Evolutionary conservation across 2,797 vertebrate genomes (phyloP), one percentile per base, ranked within the genome.

Genomic region (Mormyrus proboscirostris): DNA sequence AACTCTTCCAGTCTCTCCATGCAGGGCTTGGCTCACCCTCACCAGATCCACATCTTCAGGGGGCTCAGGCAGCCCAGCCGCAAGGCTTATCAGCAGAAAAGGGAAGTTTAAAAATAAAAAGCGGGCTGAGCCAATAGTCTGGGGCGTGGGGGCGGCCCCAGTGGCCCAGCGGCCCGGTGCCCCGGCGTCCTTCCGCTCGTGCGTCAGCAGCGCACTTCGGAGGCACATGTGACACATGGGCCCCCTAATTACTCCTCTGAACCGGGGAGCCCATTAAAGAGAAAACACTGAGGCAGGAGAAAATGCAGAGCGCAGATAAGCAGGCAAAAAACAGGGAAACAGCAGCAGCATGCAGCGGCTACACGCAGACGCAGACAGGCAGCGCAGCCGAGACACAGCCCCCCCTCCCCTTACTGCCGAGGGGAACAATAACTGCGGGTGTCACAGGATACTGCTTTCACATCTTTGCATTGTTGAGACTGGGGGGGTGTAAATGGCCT

Each of bases 401-500:
- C 92, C 91, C 94, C 92, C 94, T 93, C 94, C 69, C 88, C 83
- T 55, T 41, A 88, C 86, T 79, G 86, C 79, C 87, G 89, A 92
- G 92, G 92, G 91, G 94, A 91, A 93, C 94, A 95, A 92, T 92
- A 94, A 94, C 91, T 94, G 92, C 93, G 94, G 95, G 92, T 90
- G 95, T 96, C 95, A 96, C 96, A 94, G 92, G 93, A 95, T 95
- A 38, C 79, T 89, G 91, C 93, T 89, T 93, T 87, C 44, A 91
- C 93, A 94, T 91, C 89, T 91, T 89, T 92, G 89, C 96, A 93
- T 94, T 93, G 94, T 95, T 92, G 91, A 92, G 29, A 38, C 8
- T 47, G 12, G 2, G 29, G 19, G 41, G 73, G 44, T 29, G 41
- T 53, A 86, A 85, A 82, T 50, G 79, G 22, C 53, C 88, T 55